These are phyloP conservation scores for Cinclus cinclus DNA, from an alignment of 2,113 vertebrate genomes.

Conservation along the genomic window DNA sequence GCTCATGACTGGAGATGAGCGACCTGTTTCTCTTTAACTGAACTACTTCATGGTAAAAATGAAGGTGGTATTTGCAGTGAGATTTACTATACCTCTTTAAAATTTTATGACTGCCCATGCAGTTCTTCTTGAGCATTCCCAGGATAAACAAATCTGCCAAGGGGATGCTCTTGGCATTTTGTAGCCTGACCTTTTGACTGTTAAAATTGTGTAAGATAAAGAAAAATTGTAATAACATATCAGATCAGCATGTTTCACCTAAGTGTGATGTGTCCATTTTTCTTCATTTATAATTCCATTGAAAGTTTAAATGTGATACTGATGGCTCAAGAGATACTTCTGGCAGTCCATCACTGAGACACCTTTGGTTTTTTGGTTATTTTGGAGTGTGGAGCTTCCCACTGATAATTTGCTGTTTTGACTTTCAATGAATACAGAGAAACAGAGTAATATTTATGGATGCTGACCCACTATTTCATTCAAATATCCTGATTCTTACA, in stretches of 20 bases:
- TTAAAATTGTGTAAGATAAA: conserved; percentile 38
- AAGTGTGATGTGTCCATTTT: conserved; percentile 3
- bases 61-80: not conserved
- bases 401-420: not conserved
- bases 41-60: conserved; percentile 6
- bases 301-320: conserved; percentile 36
- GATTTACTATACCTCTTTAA: conserved; percentile 51
- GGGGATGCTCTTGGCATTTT: conserved; percentile 34
- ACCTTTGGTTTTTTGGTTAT: conserved; percentile 13
- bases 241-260: not conserved
- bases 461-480: not conserved
- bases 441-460: not conserved
- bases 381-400: not conserved
- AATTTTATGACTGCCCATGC: conserved; percentile 37
- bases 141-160: conserved; percentile 1
- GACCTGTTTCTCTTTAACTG: not conserved
- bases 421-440: not conserved
- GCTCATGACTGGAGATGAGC: not conserved
- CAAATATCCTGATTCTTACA: not conserved
- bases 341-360: not conserved
- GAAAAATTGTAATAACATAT: conserved; percentile 13
- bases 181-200: conserved; percentile 18
- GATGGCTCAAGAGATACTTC: conserved; percentile 6
- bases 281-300: conserved; percentile 48
- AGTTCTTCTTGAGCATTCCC: not conserved